Conservation (phyloP, 2,888 invertebrate species). For the Drosophila paranaensis region DNA sequence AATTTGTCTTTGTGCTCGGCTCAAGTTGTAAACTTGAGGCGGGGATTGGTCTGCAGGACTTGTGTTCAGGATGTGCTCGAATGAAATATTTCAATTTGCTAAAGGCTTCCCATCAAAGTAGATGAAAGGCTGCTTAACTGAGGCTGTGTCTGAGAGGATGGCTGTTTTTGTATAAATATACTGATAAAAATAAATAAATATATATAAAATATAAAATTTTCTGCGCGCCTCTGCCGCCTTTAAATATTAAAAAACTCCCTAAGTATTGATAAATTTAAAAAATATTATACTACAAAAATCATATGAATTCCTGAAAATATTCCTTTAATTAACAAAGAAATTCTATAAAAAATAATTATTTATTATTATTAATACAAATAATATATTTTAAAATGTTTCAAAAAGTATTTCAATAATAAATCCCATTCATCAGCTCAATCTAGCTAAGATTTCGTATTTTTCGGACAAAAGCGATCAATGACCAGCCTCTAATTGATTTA, state of each 20-base stretch:
- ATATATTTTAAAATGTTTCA: not conserved
- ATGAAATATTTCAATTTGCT: conserved; percentile 27
- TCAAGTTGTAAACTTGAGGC: conserved; percentile 49
- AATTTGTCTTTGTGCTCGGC: conserved; percentile 73
- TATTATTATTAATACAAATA: no score
- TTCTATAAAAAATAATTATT: no score
- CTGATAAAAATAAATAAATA: no score
- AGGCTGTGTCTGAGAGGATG: not conserved
- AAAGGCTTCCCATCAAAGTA: conserved; percentile 2
- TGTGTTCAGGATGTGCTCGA: conserved; percentile 16
- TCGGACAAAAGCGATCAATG: not conserved
- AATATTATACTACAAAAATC: no score
- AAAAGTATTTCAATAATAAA: no score
- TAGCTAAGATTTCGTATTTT: no score
- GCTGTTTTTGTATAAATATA: not conserved
- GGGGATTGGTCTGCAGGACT: not conserved
- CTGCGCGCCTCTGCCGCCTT: no score
- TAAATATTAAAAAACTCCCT: no score
- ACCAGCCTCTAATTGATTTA: not conserved
- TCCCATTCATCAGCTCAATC: no score
- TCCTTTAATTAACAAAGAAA: no score
- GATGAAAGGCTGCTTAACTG: not conserved
- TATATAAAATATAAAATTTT: no score
- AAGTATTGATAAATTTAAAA: no score
- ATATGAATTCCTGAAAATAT: not conserved